Evolutionary conservation across 2,797 vertebrate genomes (phyloP).

Genomic region (Myotis vivesi): DNA sequence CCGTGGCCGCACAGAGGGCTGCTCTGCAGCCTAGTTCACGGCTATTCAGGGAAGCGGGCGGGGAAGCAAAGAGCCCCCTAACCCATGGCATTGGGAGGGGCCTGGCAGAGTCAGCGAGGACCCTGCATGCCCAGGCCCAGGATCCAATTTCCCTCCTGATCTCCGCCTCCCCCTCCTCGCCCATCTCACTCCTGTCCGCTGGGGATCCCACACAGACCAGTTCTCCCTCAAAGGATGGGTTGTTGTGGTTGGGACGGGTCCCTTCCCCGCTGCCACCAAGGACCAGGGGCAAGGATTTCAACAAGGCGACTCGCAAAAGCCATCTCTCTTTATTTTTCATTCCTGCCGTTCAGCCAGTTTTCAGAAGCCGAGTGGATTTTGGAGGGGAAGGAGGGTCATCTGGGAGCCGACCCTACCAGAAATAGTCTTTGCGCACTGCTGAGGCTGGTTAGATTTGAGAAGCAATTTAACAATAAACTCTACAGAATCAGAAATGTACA

Average conservation of each 20-base stretch:
- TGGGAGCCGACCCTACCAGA: constrained; percentile 35
- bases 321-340: constrained; percentile 68
- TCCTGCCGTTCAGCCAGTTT: constrained; percentile 67
- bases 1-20: background rate
- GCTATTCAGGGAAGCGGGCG: background rate
- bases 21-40: background rate
- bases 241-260: background rate
- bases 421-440: constrained; percentile 54
- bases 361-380: constrained; percentile 51
- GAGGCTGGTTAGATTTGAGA: constrained; percentile 75
- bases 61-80: no score
- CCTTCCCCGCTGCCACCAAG: background rate
- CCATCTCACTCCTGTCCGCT: background rate
- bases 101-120: background rate
- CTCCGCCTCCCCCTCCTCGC: background rate
- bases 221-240: background rate
- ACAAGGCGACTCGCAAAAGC: constrained; percentile 49
- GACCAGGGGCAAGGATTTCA: background rate
- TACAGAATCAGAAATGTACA: constrained; percentile 79
- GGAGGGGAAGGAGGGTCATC: background rate
- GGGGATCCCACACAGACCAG: background rate
- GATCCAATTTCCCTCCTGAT: background rate
- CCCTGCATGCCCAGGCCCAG: background rate
- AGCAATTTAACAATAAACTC: constrained; percentile 78
- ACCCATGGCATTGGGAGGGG: background rate